phyloP scores from a whole-genome alignment of 2,888 invertebrate species.

The Plagodis pulveraria region DNA sequence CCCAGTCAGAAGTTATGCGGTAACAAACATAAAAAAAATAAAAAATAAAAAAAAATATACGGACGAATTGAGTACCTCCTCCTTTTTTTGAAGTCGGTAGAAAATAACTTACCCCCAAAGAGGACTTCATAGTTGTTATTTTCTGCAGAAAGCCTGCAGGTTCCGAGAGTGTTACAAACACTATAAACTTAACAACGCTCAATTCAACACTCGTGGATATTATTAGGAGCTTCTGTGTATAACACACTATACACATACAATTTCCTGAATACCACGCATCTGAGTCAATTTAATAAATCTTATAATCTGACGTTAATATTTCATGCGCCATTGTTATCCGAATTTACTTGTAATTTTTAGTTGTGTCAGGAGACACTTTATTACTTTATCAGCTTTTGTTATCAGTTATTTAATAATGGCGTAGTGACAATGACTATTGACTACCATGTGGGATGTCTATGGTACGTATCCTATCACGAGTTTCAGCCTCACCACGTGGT shows the following conservation, averaged over 20 bases:
- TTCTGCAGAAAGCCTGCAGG: constrained; percentile 17
- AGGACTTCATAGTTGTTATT: constrained; percentile 18
- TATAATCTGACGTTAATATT: constrained; percentile 8
- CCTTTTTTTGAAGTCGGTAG: too few relatives aligned
- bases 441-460: too few relatives aligned
- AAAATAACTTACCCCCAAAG: constrained; percentile 15
- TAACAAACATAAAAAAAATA: too few relatives aligned
- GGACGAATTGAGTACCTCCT: too few relatives aligned
- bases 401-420: too few relatives aligned
- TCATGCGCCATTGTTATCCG: constrained; percentile 5
- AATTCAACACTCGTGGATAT: constrained; percentile 5
- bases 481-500: too few relatives aligned
- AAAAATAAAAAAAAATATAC: too few relatives aligned
- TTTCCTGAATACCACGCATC: constrained; percentile 3
- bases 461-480: too few relatives aligned
- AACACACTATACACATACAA: constrained; percentile 8
- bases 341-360: not conserved
- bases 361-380: too few relatives aligned
- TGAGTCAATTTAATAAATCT: constrained; percentile 19
- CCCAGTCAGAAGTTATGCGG: too few relatives aligned
- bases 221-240: constrained; percentile 3
- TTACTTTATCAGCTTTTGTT: too few relatives aligned
- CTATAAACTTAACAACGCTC: constrained; percentile 6
- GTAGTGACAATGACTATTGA: too few relatives aligned
- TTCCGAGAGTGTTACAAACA: constrained; percentile 4